phyloP scores from a whole-genome alignment of 2,888 invertebrate species.

The Drosophila testacea region DNA sequence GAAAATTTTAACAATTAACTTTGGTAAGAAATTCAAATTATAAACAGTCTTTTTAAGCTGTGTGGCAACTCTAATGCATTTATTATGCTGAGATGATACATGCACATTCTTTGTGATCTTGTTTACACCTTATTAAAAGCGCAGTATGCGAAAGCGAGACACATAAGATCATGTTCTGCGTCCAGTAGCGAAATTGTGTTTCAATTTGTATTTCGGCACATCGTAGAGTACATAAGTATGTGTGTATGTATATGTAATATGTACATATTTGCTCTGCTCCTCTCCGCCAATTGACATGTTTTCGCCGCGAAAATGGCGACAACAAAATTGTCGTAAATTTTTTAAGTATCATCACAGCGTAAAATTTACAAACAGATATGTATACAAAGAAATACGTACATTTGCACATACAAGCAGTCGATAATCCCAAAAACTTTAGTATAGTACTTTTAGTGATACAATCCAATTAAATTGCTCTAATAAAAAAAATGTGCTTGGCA shows the following conservation, averaged over 20 bases:
- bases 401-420: neutral
- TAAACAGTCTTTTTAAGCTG: neutral
- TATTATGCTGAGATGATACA: constrained; percentile 2
- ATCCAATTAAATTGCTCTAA: constrained; percentile 52
- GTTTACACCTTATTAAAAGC: constrained; percentile 2
- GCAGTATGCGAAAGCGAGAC: neutral
- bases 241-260: neutral
- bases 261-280: constrained; percentile 3
- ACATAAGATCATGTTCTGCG: neutral
- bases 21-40: neutral
- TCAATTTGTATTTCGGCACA: constrained; percentile 14
- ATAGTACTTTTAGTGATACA: constrained; percentile 38
- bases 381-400: neutral
- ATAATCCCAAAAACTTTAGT: constrained; percentile 33
- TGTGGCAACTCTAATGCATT: constrained; percentile 17
- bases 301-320: constrained; percentile 7
- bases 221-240: neutral
- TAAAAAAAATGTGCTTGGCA: constrained; percentile 50
- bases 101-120: neutral
- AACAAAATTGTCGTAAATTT: constrained; percentile 16
- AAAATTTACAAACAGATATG: constrained; percentile 8
- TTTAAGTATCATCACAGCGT: constrained; percentile 8
- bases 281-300: constrained; percentile 11
- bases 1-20: constrained; percentile 1
- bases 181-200: constrained; percentile 13